Evolutionary conservation across 2,797 vertebrate species (phyloP).

Genomic region (Crax fasciolata): DNA sequence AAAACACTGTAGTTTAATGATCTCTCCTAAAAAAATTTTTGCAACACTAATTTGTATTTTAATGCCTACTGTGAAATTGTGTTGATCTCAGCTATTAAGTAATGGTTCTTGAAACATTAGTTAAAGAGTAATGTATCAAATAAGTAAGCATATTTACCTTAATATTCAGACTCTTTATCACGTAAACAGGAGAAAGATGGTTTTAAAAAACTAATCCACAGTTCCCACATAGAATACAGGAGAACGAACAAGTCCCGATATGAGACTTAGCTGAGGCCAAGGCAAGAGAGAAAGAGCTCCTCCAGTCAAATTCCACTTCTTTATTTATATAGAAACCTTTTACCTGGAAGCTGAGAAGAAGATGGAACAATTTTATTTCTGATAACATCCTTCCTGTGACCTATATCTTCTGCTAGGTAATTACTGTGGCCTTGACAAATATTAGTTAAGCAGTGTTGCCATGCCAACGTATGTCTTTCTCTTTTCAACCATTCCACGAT

Average conservation of each 20-base stretch:
- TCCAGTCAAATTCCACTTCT: background rate
- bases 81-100: rapidly evolving
- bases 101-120: background rate
- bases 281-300: background rate
- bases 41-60: background rate
- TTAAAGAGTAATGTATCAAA: background rate
- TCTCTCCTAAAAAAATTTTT: background rate
- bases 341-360: constrained; percentile 13
- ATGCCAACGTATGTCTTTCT: constrained; percentile 46
- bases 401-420: constrained; percentile 39
- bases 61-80: rapidly evolving
- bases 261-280: background rate
- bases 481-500: constrained; percentile 9
- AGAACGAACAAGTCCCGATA: background rate
- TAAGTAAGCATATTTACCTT: background rate
- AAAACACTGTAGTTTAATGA: background rate
- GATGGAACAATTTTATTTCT: constrained; percentile 37
- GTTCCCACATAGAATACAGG: background rate
- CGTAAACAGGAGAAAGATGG: background rate
- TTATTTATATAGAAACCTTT: constrained; percentile 52
- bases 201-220: background rate
- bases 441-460: constrained; percentile 55
- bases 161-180: background rate
- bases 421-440: constrained; percentile 47
- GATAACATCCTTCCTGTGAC: constrained; percentile 49